phyloP scores from a whole-genome alignment of 2,888 invertebrate species.

The Chrysotoxum bicinctum region DNA sequence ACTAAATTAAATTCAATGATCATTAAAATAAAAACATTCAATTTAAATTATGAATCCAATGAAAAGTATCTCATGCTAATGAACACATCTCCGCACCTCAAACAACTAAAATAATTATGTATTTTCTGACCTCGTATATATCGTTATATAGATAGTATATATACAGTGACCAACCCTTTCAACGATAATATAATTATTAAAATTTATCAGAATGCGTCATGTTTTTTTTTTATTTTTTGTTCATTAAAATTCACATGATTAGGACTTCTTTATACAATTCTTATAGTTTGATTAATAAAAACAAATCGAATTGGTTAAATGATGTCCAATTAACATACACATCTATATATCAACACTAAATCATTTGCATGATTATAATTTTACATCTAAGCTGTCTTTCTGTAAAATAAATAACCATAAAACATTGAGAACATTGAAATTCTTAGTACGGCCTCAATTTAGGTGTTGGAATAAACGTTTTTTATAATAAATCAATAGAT shows the following conservation, averaged over 20 bases:
- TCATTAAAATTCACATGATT: conserved; percentile 1
- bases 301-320: conserved; percentile 4
- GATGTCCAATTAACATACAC: conserved; percentile 10
- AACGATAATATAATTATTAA: background rate
- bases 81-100: conserved; percentile 9
- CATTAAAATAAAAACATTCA: background rate
- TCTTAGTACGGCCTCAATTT: background rate
- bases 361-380: conserved; percentile 8
- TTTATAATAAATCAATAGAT: background rate
- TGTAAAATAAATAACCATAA: background rate
- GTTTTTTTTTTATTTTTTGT: background rate
- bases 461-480: background rate
- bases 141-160: no score
- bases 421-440: background rate
- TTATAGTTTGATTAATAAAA: background rate
- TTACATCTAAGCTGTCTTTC: background rate
- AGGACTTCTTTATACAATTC: background rate
- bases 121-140: conserved; percentile 13
- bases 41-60: conserved; percentile 1
- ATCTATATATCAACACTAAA: conserved; percentile 14
- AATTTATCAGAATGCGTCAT: conserved; percentile 16
- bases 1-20: background rate
- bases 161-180: conserved; percentile 13
- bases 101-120: conserved; percentile 26
- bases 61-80: background rate